These are phyloP conservation scores for Chiroxiphia lanceolata DNA, from an alignment of 2,797 vertebrate species.

Conservation along the genomic window DNA sequence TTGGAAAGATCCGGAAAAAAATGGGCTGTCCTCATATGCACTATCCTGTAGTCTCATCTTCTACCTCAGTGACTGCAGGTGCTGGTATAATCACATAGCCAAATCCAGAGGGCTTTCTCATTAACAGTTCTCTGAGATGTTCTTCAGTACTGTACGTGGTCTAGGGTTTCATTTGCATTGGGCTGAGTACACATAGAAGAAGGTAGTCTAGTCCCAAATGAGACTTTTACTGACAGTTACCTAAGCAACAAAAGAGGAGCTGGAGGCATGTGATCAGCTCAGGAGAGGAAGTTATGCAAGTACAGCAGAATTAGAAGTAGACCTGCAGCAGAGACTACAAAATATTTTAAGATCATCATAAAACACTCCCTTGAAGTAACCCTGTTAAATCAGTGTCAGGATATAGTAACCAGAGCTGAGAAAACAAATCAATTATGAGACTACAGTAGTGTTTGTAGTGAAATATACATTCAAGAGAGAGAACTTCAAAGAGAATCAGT, in stretches of 20 bases:
- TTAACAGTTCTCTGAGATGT: neutral
- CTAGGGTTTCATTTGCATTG: neutral
- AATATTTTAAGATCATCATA: neutral
- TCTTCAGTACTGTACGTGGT: neutral
- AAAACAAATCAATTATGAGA: neutral
- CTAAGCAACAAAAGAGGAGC: neutral
- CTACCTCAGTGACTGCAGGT: neutral
- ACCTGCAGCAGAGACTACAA: neutral
- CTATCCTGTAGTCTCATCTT: neutral
- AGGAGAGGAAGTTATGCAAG: neutral
- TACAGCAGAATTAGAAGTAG: neutral
- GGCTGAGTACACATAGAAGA: neutral
- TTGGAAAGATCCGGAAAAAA: neutral
- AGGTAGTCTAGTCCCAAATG: neutral
- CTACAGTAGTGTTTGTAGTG: neutral
- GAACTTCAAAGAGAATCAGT: conserved; percentile 26
- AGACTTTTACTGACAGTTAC: neutral
- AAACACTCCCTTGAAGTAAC: neutral
- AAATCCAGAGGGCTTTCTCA: neutral
- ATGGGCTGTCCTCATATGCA: neutral
- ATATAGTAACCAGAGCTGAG: neutral
- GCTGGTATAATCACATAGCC: neutral
- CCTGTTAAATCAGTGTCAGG: neutral
- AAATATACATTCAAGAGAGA: neutral
- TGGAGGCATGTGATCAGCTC: neutral